Base-by-base conservation (phyloP, 2,113 vertebrate genomes). In the Mastomys coucha region DNA sequence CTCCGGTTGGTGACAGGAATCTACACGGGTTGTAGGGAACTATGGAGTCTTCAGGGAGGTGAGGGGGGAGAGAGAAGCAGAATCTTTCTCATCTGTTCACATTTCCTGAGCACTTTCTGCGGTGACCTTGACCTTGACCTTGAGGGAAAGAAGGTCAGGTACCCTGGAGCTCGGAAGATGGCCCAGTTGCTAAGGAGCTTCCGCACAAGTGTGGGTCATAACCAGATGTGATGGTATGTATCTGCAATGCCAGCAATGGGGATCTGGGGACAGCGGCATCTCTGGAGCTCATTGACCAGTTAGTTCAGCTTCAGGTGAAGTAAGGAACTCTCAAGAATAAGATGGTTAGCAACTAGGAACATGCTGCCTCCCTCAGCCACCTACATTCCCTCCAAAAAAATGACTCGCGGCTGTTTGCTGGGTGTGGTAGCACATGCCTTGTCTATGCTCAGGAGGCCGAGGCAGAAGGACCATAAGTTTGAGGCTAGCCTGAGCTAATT, bases 21-120 rank as follows among this genome's bases (percentile, higher is more conserved):
- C 85, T 67, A 31, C 19, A 7, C 6, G 58, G 58, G 36, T 1
- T 1, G 11, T 10, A 42, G 60, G 42, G 76, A 91, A 26, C 28
- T 33, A 13, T 22, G 39, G 36, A 14, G 31, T 2, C 26, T 0
- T 0, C 1, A 7, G n/a, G 28, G 14, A 0, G 14, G n/a, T 28
- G 22, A 1, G 14, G 11, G 13, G 9, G 0, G 10, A 2, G 4
- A 28, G 16, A 20, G 7, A 33, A 14, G 4, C 56, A 77, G 63
- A 36, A 45, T 24, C 36, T 42, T 0, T 53, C 73, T 39, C 2
- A 63, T 7, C 45, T 45, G 0, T 7, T 0, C 3, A 13, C 2
- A 16, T 73, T 36, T 36, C 36, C 72, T 7, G 39, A 51, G 84
- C 16, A 4, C 8, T 20, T 42, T 28, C 33, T 65, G n/a, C 0